Evolutionary conservation across 2,797 vertebrate species (phyloP), one percentile per base, ranked within the genome.

Genomic region (Pteronotus mesoamericanus): DNA sequence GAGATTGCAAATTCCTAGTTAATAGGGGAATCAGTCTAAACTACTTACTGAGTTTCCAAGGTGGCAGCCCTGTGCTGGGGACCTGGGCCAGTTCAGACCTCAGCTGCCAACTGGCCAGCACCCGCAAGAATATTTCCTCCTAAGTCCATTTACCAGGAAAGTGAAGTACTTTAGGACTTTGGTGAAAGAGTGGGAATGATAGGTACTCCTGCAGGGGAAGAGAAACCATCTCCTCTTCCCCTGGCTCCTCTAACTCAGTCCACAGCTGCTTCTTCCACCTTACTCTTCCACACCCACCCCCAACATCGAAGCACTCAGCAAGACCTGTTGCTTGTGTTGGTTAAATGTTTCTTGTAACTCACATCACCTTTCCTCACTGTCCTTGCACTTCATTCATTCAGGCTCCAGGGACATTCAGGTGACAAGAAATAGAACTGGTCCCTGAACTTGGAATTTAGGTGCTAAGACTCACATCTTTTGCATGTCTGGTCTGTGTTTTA

Each of bases 1-100:
- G 91, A 97, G 95, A 96, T 16, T 82, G 82, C 87, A 83, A 72
- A 96, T 94, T 96, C 86, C 89, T 89, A 66, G 61, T 94, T 84
- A 91, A 85, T 96, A 75, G 71, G 55, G 39, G 77, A 96, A 61
- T 89, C 53, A 64, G 61, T 94, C 80, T 85, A 94, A 71, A 86
- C 91, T 94, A 78, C 79, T 86, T 59, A 39, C 53, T 53, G 78
- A 94, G 42, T 92, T 88, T 96, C 93, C 85, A 95, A 90, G 78
- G 57, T 89, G 88, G 89, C 66, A 88, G 59, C 66, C 89, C 83
- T 89, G 59, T 48, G 44, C 61, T 94, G 53, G 79, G 42, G 57
- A 83, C 90, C 53, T 84, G 39, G 37, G 69, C 57, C 72, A 89
- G 68, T 32, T 64, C 3, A n/a, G 57, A 85, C 19, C 66, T 96